phyloP scores from a whole-genome alignment of 2,888 invertebrate species.

The Campoplex nolae region DNA sequence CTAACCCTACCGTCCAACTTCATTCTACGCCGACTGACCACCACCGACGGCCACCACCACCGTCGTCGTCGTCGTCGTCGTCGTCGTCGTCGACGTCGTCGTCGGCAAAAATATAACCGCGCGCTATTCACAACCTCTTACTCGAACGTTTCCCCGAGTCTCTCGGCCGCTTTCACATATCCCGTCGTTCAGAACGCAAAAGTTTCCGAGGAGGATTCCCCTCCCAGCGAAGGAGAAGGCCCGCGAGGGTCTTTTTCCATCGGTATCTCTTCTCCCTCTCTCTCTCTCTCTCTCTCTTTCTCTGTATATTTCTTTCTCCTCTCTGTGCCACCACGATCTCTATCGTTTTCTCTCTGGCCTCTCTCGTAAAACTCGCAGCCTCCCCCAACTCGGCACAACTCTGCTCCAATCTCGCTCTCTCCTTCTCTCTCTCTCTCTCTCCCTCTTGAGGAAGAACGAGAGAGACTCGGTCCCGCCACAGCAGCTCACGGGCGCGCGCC shows the following conservation, averaged over 20 bases:
- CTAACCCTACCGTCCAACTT: slow-evolving; percentile 83
- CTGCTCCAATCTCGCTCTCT: slow-evolving; percentile 36
- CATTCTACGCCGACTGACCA: slow-evolving; percentile 85
- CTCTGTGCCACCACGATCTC: slow-evolving; percentile 45
- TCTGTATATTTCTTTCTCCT: slow-evolving; percentile 18
- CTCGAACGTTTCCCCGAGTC: slow-evolving; percentile 31
- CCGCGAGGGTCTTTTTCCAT: slow-evolving; percentile 24
- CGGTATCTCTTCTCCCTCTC: slow-evolving; percentile 17
- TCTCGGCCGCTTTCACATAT: slow-evolving; percentile 34
- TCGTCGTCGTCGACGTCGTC: slow-evolving; percentile 74
- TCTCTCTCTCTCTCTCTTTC: slow-evolving; percentile 13
- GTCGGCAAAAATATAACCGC: slow-evolving; percentile 50
- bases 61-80: slow-evolving; percentile 77
- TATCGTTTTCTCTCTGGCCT: slow-evolving; percentile 44
- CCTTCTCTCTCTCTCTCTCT: background rate
- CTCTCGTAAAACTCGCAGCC: slow-evolving; percentile 53
- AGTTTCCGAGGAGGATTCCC: slow-evolving; percentile 35
- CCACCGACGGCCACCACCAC: slow-evolving; percentile 83
- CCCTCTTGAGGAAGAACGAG: background rate
- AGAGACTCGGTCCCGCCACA: slow-evolving; percentile 60
- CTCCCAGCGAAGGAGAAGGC: slow-evolving; percentile 38
- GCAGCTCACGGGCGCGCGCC: slow-evolving; percentile 64
- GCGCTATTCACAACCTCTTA: slow-evolving; percentile 47
- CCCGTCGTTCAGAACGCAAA: slow-evolving; percentile 46
- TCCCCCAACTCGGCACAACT: slow-evolving; percentile 40